These are phyloP conservation scores for Caenorhabditis sp. DNA, from an alignment of 2,888 invertebrate genomes.

Conservation along the genomic window DNA sequence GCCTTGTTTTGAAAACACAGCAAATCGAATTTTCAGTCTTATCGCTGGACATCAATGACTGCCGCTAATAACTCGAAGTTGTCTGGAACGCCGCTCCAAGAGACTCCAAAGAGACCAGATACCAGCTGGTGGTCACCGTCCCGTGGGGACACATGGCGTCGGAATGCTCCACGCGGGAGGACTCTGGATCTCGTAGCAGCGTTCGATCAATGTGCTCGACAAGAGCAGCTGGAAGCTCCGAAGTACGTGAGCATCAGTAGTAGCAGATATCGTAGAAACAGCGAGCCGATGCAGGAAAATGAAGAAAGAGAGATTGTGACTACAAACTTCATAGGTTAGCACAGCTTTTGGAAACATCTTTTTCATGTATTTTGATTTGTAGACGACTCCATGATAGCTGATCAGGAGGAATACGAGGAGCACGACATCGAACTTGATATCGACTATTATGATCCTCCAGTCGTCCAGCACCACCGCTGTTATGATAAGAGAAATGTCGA, in stretches of 20 bases:
- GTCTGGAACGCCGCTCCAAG: conserved; percentile 45
- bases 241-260: conserved; percentile 15
- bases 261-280: conserved; percentile 47
- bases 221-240: conserved; percentile 41
- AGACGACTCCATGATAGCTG: conserved; percentile 65
- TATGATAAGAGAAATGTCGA: conserved; percentile 5
- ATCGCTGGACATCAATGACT: conserved; percentile 59
- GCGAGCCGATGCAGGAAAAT: conserved; percentile 61
- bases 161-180: conserved; percentile 46
- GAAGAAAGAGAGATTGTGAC: conserved; percentile 49
- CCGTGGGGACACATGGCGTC: conserved; percentile 52
- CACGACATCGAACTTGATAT: conserved; percentile 47
- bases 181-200: conserved; percentile 53
- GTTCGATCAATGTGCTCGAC: conserved; percentile 54
- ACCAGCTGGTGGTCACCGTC: conserved; percentile 63
- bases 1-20: neutral
- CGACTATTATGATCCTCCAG: conserved; percentile 51
- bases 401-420: conserved; percentile 53
- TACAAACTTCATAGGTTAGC: conserved; percentile 55
- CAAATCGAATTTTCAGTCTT: conserved; percentile 37
- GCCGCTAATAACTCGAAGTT: conserved; percentile 50
- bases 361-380: conserved; percentile 11
- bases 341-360: neutral
- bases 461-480: conserved; percentile 26
- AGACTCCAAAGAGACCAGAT: conserved; percentile 45